phyloP scores from a whole-genome alignment of 1,140 invertebrate genomes.

The Piezodorus guildinii region DNA sequence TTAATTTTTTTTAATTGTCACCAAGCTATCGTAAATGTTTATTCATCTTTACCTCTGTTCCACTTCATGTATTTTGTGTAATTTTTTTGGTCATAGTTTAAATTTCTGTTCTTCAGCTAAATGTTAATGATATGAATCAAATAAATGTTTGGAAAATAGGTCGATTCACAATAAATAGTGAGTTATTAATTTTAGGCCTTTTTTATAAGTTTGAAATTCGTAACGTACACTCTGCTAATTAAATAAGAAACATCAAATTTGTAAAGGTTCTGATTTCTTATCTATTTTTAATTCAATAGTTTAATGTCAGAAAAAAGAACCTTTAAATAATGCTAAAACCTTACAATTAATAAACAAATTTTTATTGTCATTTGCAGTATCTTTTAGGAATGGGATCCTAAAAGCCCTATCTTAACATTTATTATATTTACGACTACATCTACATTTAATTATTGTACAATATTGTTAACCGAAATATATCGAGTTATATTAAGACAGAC shows the following conservation, averaged over 20 bases:
- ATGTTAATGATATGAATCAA: too few species aligned
- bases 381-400: constrained; percentile 21
- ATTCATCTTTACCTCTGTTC: too few species aligned
- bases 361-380: constrained; percentile 26
- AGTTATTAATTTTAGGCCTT: too few species aligned
- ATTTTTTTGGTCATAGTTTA: too few species aligned
- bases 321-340: not conserved
- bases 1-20: too few species aligned
- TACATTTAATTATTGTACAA: constrained; percentile 4
- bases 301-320: not conserved
- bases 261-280: not conserved
- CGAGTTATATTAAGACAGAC: not conserved
- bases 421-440: not conserved
- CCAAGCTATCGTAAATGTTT: too few species aligned
- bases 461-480: too few species aligned
- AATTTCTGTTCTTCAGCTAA: too few species aligned
- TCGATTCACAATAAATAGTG: too few species aligned
- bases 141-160: too few species aligned
- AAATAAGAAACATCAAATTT: constrained; percentile 1
- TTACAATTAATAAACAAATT: constrained; percentile 22
- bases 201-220: too few species aligned
- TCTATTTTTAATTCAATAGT: not conserved
- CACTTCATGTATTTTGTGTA: too few species aligned
- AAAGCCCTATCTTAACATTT: constrained; percentile 21
- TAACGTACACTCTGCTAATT: not conserved